A percentile compares a stretch with the other conserved stretches of the same genome.
Conservation (phyloP, 2,888 invertebrate species). For the Sphaerophoria rueppellii region DNA sequence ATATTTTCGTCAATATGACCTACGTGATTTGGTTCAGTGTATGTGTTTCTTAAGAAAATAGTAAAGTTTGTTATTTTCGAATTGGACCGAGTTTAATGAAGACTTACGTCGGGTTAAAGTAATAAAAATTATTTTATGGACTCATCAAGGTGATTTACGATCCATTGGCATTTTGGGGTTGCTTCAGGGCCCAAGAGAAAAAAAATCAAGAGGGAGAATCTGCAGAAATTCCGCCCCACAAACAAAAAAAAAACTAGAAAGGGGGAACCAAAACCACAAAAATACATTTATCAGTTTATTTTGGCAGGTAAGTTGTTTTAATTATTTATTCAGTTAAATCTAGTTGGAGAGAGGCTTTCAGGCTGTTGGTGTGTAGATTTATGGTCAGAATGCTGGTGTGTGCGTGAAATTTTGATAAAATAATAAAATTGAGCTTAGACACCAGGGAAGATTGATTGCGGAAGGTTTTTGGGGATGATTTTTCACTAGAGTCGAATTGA, state of each 20-base stretch:
- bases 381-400: slow-evolving; percentile 35
- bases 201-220: neutral
- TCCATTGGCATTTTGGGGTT: slow-evolving; percentile 41
- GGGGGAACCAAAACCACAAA: slow-evolving; percentile 33
- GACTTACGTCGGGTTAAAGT: slow-evolving; percentile 72
- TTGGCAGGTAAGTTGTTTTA: slow-evolving; percentile 70
- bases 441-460: slow-evolving; percentile 59
- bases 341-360: slow-evolving; percentile 53
- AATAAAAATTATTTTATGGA: slow-evolving; percentile 73
- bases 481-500: slow-evolving; percentile 16
- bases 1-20: too few relatives aligned
- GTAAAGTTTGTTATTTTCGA: slow-evolving; percentile 68
- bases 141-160: slow-evolving; percentile 71
- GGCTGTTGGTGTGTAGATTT: slow-evolving; percentile 58
- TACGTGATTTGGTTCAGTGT: too few relatives aligned
- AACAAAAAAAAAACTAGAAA: neutral
- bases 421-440: slow-evolving; percentile 52
- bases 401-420: slow-evolving; percentile 66
- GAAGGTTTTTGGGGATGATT: slow-evolving; percentile 42
- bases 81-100: slow-evolving; percentile 72
- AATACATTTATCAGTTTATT: slow-evolving; percentile 57
- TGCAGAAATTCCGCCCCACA: neutral
- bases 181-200: neutral
- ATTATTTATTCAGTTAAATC: slow-evolving; percentile 69
- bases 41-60: slow-evolving; percentile 36